A percentile compares a stretch with the other conserved stretches of the same genome.
These are phyloP conservation scores for Aplodontia rufa DNA, from an alignment of 2,113 vertebrate species.

Conservation along the genomic window DNA sequence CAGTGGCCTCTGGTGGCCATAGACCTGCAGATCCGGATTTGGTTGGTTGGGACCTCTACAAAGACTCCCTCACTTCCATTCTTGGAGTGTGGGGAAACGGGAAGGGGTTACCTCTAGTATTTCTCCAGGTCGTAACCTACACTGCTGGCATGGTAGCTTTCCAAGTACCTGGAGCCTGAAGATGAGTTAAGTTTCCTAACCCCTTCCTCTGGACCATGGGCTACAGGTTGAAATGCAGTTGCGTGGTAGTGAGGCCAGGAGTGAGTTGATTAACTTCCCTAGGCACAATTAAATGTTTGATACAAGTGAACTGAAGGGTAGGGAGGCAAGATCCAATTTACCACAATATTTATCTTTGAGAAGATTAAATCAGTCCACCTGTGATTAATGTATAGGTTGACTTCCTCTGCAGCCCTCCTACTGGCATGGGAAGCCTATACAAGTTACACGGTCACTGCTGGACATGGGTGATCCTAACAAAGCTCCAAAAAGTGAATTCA, in stretches of 20 bases:
- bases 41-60: not conserved
- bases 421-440: conserved; percentile 87
- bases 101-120: not conserved
- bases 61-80: not conserved
- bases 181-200: too few species aligned
- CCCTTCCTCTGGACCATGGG: not conserved
- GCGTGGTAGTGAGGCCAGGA: not conserved
- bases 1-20: not conserved
- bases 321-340: not conserved
- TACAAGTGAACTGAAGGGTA: not conserved
- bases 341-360: not conserved
- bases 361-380: not conserved
- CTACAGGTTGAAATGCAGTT: not conserved
- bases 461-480: conserved; percentile 90
- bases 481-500: conserved; percentile 87
- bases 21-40: too few species aligned
- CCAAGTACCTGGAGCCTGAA: too few species aligned
- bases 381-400: not conserved
- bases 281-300: not conserved
- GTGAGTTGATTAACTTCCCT: not conserved
- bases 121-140: not conserved
- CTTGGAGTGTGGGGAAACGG: not conserved
- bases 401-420: conserved; percentile 89
- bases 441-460: conserved; percentile 85
- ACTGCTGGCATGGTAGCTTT: not conserved